A percentile compares a stretch with the other conserved stretches of the same genome.
Evolutionary conservation across 2,888 invertebrate species (phyloP).

Genomic region (Apoda limacodes): DNA sequence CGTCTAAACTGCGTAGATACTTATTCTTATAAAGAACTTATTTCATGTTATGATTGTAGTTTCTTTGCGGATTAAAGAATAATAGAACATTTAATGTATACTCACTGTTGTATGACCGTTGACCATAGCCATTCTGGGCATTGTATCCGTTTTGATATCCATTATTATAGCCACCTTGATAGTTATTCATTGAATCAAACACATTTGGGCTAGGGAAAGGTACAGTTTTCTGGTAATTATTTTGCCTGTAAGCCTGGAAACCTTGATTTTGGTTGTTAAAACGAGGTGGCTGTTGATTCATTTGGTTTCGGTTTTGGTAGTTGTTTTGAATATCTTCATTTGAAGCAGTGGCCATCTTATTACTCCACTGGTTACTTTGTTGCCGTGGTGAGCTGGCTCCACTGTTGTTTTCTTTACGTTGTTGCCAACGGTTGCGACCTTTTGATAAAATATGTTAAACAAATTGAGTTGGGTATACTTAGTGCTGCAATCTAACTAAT

Average conservation of each 20-base stretch:
- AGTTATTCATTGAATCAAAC: conserved; percentile 69
- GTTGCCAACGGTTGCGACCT: conserved; percentile 73
- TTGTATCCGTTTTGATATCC: conserved; percentile 65
- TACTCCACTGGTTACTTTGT: conserved; percentile 64
- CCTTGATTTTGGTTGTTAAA: conserved; percentile 59
- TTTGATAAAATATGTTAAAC: too few relatives aligned
- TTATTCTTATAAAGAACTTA: too few relatives aligned
- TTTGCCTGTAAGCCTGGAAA: conserved; percentile 53
- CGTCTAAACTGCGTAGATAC: too few relatives aligned
- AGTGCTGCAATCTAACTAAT: too few relatives aligned
- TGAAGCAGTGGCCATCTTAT: conserved; percentile 50
- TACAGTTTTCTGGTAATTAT: conserved; percentile 63
- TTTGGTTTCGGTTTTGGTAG: conserved; percentile 42
- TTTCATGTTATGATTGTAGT: too few relatives aligned
- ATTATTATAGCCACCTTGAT: conserved; percentile 64
- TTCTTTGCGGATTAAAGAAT: not conserved
- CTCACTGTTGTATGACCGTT: conserved; percentile 57
- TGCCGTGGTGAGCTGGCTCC: conserved; percentile 63
- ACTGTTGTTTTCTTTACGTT: conserved; percentile 67
- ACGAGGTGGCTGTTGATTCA: conserved; percentile 57
- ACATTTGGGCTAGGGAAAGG: conserved; percentile 70
- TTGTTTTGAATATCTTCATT: conserved; percentile 40
- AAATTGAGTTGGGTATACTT: too few relatives aligned
- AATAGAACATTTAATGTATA: too few relatives aligned
- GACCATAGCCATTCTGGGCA: conserved; percentile 58